Base-by-base conservation (phyloP, 2,797 vertebrate genomes). In the Crax fasciolata region DNA sequence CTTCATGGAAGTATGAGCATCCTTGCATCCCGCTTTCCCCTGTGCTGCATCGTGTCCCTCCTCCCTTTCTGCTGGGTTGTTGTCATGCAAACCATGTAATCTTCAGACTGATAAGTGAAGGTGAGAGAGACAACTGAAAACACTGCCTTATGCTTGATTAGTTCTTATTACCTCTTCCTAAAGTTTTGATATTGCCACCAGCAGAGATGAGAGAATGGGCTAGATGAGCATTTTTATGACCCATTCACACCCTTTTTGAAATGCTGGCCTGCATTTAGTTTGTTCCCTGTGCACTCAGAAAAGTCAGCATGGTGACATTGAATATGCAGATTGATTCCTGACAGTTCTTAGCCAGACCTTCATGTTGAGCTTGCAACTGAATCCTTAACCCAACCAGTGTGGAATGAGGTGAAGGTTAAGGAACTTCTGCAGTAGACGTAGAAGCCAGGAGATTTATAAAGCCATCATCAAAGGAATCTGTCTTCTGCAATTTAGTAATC, bases 251-350 rank as follows among this genome's bases (percentile, higher is more conserved):
- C 10, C 24, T n/a, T 84, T 75, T 46, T 51, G 43, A 73, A 58
- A 24, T 73, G 13, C 23, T 70, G 46, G 13, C 6, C 15, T 11
- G 41, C 10, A 9, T n/a, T 89, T 23, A 10, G 3, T 43, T 91
- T 84, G 81, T 9, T 81, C 35, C 20, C 28, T 74, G 57, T 46
- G 28, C 14, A 15, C n/a, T 78, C 68, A 44, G 19, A 46, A 35
- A n/a, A 51, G 13, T 24, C 38, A 58, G 7, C 19, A 13, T 2
- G 2, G 28, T 1, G 0, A 23, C 46, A 55, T 20, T 24, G 49
- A 78, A 71, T 66, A n/a, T 62, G 17, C 21, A 46, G 21, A 6
- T 19, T 78, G 24, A 13, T 10, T 83, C 13, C 65, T 46, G 6
- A 5, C 32, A 70, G 15, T 1, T 59, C 7, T 67, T 72, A 61